Conservation (phyloP, 2,888 invertebrate species). For the Ophraella communa region DNA sequence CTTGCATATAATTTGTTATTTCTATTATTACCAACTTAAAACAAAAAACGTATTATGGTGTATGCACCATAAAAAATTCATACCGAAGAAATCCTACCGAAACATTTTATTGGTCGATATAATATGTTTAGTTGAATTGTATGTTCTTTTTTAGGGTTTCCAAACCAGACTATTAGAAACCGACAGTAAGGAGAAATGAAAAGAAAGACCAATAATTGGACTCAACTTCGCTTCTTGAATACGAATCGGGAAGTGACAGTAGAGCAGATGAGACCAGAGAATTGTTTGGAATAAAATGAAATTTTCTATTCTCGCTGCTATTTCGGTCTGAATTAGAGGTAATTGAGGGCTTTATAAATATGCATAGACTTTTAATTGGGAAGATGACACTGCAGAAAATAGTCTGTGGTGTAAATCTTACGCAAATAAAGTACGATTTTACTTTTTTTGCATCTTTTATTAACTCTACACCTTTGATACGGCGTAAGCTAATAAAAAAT, state of each 20-base stretch:
- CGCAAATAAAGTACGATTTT: neutral
- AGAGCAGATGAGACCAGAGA: slow-evolving; percentile 42
- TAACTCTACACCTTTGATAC: neutral
- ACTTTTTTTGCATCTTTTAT: neutral
- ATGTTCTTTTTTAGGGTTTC: neutral
- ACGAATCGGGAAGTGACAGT: slow-evolving; percentile 38
- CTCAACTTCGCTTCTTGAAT: slow-evolving; percentile 38
- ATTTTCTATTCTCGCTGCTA: slow-evolving; percentile 32
- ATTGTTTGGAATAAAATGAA: slow-evolving; percentile 41
- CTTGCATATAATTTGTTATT: too few species aligned
- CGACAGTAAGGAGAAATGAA: slow-evolving; percentile 33
- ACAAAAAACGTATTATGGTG: too few species aligned
- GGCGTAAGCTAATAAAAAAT: neutral
- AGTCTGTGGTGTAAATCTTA: slow-evolving; percentile 12
- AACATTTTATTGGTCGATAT: neutral
- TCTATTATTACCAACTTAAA: too few species aligned
- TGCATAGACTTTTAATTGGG: slow-evolving; percentile 37
- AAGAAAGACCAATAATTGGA: slow-evolving; percentile 44
- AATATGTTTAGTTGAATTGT: neutral
- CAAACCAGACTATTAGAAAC: slow-evolving; percentile 6
- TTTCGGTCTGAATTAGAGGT: slow-evolving; percentile 32
- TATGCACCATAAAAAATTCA: too few species aligned
- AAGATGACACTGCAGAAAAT: slow-evolving; percentile 33
- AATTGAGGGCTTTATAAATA: slow-evolving; percentile 36
- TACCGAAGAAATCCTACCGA: neutral